Percentiles rank a stretch among this genome's conserved stretches.
Conservation (phyloP, 1,140 invertebrate species). For the Zaprionus capensis region DNA sequence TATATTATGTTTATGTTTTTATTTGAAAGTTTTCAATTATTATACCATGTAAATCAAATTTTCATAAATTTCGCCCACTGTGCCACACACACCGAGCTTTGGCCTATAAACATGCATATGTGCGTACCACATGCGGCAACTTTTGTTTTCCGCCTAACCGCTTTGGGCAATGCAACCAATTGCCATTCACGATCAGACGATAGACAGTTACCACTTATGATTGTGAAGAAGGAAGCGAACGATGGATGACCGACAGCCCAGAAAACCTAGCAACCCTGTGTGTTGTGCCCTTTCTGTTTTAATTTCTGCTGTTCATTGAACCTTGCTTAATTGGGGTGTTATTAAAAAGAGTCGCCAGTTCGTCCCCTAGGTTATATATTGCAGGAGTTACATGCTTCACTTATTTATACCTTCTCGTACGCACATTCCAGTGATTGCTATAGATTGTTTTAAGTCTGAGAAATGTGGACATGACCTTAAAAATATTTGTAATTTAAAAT, state of each 20-base stretch:
- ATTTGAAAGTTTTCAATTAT: not conserved
- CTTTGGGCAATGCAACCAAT: constrained; percentile 39
- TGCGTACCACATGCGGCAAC: constrained; percentile 18
- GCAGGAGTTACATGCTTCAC: not conserved
- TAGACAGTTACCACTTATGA: not conserved
- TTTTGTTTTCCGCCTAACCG: constrained; percentile 47
- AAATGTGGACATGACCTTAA: too few relatives aligned
- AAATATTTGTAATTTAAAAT: too few relatives aligned
- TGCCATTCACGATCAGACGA: constrained; percentile 27
- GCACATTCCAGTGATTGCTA: too few relatives aligned
- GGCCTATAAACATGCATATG: constrained; percentile 41
- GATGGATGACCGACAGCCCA: constrained; percentile 37
- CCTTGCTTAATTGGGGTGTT: constrained; percentile 53
- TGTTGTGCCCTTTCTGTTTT: constrained; percentile 57
- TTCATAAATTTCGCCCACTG: not conserved
- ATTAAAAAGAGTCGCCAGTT: constrained; percentile 30
- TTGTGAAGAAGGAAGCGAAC: constrained; percentile 15
- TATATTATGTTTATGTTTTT: not conserved
- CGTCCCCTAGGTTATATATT: constrained; percentile 6
- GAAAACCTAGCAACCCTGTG: constrained; percentile 54
- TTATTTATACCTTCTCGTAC: too few relatives aligned
- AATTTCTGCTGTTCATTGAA: constrained; percentile 64
- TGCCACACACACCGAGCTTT: constrained; percentile 30
- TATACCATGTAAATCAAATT: not conserved
- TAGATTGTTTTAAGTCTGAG: too few relatives aligned